phyloP scores from a whole-genome alignment of 2,113 vertebrate species.

The Peucedramus taeniatus region DNA sequence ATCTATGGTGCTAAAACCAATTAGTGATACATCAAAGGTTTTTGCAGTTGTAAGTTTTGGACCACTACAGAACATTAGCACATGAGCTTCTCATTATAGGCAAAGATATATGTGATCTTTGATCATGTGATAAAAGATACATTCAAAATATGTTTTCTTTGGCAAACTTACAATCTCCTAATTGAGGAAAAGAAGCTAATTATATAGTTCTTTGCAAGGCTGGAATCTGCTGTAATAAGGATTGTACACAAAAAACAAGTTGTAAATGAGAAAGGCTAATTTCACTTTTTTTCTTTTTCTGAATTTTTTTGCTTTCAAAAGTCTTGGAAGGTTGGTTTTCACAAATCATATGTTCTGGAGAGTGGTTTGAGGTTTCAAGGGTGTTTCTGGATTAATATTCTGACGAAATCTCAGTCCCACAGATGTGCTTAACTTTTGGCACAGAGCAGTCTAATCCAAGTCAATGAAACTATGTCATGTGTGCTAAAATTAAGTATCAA shows the following conservation, averaged over 20 bases:
- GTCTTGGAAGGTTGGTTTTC: neutral
- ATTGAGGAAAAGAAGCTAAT: constrained; percentile 52
- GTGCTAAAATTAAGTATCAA: neutral
- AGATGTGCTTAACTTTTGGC: neutral
- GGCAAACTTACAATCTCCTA: constrained; percentile 30
- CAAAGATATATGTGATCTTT: constrained; percentile 46
- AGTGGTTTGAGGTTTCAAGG: neutral
- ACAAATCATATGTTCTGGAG: neutral
- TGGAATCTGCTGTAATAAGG: neutral
- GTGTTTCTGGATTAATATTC: neutral
- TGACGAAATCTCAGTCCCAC: neutral
- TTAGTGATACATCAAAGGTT: constrained; percentile 67
- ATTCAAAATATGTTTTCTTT: constrained; percentile 59
- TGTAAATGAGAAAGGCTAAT: constrained; percentile 7
- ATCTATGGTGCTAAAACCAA: constrained; percentile 72
- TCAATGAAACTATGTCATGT: neutral
- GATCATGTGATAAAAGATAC: constrained; percentile 43
- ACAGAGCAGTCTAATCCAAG: neutral
- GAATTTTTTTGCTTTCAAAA: neutral
- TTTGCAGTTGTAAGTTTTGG: constrained; percentile 65
- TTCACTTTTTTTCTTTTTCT: neutral
- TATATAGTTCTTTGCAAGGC: neutral
- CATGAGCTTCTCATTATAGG: constrained; percentile 44
- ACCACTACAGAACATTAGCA: constrained; percentile 43
- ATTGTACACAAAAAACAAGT: constrained; percentile 23